These are phyloP conservation scores for Apis laboriosa DNA, from an alignment of 1,140 invertebrate genomes.

Conservation along the genomic window DNA sequence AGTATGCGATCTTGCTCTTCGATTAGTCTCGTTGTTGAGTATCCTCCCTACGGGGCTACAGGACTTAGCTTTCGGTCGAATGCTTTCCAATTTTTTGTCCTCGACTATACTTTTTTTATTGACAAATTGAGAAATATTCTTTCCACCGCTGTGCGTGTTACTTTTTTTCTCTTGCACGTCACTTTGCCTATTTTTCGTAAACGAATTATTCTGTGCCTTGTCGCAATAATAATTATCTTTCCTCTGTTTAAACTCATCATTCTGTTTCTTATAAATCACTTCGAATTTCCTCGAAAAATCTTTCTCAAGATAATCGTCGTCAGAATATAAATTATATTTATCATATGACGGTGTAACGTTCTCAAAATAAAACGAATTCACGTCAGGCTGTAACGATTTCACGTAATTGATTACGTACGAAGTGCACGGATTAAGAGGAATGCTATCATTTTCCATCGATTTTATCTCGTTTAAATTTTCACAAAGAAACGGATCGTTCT, in stretches of 20 bases:
- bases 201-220: not conserved
- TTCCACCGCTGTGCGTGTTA: not conserved
- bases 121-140: not conserved
- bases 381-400: not conserved
- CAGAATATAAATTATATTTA: not conserved
- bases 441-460: not conserved
- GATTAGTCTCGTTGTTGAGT: not conserved
- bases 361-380: not conserved
- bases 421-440: not conserved
- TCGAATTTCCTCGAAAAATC: not conserved
- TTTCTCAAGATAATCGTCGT: not conserved
- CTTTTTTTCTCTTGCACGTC: not conserved
- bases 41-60: not conserved
- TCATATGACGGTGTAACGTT: not conserved
- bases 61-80: slow-evolving; percentile 13
- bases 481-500: not conserved
- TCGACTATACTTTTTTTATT: not conserved
- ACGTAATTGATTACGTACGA: slow-evolving; percentile 18
- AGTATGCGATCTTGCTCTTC: not conserved
- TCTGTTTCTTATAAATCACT: not conserved
- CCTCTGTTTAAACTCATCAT: no score
- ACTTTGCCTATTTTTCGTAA: not conserved
- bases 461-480: not conserved
- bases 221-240: no score
- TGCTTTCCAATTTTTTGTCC: not conserved